These are phyloP conservation scores for Seira sanloemensis DNA, from an alignment of 2,888 invertebrate species.

Conservation along the genomic window DNA sequence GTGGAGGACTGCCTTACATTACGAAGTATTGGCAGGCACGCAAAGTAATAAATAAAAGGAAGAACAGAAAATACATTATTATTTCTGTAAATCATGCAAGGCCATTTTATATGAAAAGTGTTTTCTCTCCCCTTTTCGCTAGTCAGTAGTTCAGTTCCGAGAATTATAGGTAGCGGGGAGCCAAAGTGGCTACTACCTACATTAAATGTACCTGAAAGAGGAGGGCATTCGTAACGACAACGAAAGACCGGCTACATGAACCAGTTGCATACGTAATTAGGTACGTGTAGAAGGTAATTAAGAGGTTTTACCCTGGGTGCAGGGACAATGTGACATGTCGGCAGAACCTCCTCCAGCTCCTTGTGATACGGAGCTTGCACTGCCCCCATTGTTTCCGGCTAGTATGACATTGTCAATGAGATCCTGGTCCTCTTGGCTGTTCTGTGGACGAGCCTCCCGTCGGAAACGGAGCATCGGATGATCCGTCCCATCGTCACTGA, in stretches of 20 bases:
- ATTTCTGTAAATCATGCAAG: constrained; percentile 44
- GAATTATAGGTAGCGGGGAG: background rate
- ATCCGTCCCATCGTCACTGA: constrained; percentile 37
- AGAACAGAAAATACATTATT: constrained; percentile 15
- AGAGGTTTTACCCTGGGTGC: constrained; percentile 49
- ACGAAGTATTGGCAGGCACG: constrained; percentile 38
- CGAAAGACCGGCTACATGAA: background rate
- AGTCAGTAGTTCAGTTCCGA: constrained; percentile 3
- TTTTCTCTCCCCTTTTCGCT: constrained; percentile 17
- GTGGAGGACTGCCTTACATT: constrained; percentile 37
- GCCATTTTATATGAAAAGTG: constrained; percentile 30
- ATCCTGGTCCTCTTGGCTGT: constrained; percentile 56
- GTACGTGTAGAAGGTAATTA: background rate
- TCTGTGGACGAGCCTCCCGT: constrained; percentile 38
- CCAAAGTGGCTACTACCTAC: constrained; percentile 20
- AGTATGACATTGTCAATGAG: constrained; percentile 62
- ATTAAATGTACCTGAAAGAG: too few species aligned
- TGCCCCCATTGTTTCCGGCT: constrained; percentile 29
- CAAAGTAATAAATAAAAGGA: constrained; percentile 12
- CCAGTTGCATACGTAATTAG: background rate
- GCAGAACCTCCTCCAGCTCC: constrained; percentile 1
- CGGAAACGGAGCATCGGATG: constrained; percentile 54
- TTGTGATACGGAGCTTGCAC: constrained; percentile 22
- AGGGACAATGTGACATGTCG: constrained; percentile 59
- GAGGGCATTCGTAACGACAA: background rate